phyloP scores from a whole-genome alignment of 2,888 invertebrate genomes.

The Andrena hattorfiana region DNA sequence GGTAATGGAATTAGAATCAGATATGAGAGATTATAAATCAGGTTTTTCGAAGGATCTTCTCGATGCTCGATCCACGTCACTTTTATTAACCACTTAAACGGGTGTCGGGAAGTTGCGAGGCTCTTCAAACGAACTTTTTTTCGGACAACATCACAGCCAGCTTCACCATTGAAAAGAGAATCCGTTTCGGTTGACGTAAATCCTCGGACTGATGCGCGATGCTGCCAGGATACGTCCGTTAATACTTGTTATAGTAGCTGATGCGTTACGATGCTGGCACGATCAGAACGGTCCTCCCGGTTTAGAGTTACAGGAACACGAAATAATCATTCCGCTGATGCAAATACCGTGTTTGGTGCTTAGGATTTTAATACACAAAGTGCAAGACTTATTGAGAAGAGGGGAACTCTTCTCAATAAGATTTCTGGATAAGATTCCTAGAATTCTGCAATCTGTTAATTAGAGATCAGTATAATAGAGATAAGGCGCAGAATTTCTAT shows the following conservation, averaged over 20 bases:
- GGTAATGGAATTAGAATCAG: constrained; percentile 13
- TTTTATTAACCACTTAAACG: constrained; percentile 29
- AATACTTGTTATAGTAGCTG: constrained; percentile 46
- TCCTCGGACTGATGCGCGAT: constrained; percentile 56
- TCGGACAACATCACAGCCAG: constrained; percentile 24
- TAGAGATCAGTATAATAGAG: background rate
- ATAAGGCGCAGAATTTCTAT: background rate
- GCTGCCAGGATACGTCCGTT: constrained; percentile 28
- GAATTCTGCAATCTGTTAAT: background rate
- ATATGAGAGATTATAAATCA: background rate
- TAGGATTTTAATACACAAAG: background rate
- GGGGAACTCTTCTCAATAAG: no score
- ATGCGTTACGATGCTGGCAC: constrained; percentile 5
- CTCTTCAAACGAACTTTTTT: constrained; percentile 15
- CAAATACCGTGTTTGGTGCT: background rate
- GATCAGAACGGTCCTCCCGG: constrained; percentile 10
- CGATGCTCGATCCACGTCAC: constrained; percentile 23
- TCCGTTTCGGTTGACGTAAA: constrained; percentile 57
- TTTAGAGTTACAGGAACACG: background rate
- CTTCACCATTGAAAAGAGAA: constrained; percentile 21
- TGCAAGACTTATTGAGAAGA: background rate
- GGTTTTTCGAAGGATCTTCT: constrained; percentile 1
- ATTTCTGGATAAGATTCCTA: background rate
- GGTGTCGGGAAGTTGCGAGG: constrained; percentile 28
- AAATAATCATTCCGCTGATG: background rate